Conservation (phyloP, 2,113 vertebrate species). For the Riparia riparia region DNA sequence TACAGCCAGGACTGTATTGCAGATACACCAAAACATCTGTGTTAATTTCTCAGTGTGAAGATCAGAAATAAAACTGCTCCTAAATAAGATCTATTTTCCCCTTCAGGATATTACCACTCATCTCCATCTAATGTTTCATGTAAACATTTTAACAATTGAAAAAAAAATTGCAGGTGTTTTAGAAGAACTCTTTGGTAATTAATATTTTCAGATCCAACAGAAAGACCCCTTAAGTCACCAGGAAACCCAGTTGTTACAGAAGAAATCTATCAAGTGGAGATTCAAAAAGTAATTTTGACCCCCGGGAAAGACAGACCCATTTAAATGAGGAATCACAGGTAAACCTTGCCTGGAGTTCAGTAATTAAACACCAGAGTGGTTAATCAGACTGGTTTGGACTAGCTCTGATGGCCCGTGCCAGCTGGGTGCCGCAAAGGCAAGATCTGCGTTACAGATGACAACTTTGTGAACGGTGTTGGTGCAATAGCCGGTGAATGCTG, state of each 20-base stretch:
- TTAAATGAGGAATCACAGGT: neutral
- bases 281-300: neutral
- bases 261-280: neutral
- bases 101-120: neutral
- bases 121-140: neutral
- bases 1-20: neutral
- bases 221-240: neutral
- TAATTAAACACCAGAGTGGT: neutral
- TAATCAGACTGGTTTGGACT: neutral
- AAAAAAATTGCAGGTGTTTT: neutral
- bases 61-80: neutral
- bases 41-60: neutral
- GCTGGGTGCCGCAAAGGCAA: neutral
- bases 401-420: neutral
- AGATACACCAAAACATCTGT: neutral
- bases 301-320: neutral
- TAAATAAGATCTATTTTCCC: neutral
- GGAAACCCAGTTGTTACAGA: neutral
- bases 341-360: neutral
- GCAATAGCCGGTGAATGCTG: neutral
- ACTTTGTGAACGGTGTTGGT: neutral
- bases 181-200: neutral
- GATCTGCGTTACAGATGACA: neutral
- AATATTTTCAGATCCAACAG: neutral
- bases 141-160: neutral